Base-by-base conservation (phyloP, 2,113 vertebrate genomes). In the Eurystomus gularis region DNA sequence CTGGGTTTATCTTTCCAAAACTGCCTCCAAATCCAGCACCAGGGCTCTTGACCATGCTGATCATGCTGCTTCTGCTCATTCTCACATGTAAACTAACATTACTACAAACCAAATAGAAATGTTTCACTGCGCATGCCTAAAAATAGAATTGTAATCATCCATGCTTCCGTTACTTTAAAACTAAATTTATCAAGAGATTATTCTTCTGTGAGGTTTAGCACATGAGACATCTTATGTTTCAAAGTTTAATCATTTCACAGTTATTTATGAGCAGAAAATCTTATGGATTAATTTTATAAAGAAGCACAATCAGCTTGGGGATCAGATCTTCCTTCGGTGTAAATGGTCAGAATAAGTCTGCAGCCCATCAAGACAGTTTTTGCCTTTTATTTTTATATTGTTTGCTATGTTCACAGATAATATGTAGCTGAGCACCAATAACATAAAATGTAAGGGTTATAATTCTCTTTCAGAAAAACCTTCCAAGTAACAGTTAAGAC, bases 131-230 rank as follows among this genome's bases (percentile, higher is more conserved):
- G 20, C 85, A 44, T 55, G 48, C 35, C 92, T 95, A 90, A 96
- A 96, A 94, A 95, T 71, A 96, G 96, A 88, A 88, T 57, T 78
- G 90, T 57, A 97, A 96, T 96, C 92, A 96, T 88, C 92, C 88
- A 39, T 65, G 91, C 94, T 96, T 96, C 81, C 40, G 11, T 89
- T 96, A 84, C 83, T 94, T 93, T 84, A 83, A 92, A 96, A 95
- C 42, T 92, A 84, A 93, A 94, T 93, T 96, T 95, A 93, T 90
- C 94, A 86, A 66, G 88, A 96, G 92, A 95, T 95, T 94, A 97
- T 93, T 96, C 94, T 94, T 97, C 90, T 44, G 1, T 86, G 88
- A 92, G 72, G 60, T 94, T 96, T 96, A 97, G 90, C 86, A 87
- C 71, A 88, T 28, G 60, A 79, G 72, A 94, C 88, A 48, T 82